A percentile compares a stretch with the other conserved stretches of the same genome.
These are phyloP conservation scores for Clamator glandarius DNA, from an alignment of 2,797 vertebrate genomes.

Conservation along the genomic window DNA sequence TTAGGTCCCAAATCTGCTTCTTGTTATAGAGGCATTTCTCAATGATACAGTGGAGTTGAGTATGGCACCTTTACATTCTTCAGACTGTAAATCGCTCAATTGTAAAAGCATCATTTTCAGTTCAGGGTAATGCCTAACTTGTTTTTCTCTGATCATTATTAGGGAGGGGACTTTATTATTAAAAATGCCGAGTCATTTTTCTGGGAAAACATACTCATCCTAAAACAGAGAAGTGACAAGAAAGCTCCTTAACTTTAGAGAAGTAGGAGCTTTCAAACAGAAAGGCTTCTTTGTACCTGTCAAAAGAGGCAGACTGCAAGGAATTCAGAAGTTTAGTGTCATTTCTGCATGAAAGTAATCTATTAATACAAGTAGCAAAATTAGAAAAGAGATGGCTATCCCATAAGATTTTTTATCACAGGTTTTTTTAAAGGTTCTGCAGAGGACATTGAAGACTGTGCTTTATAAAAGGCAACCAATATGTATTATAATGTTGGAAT, in stretches of 20 bases:
- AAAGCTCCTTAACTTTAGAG: not conserved
- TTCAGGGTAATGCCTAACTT: not conserved
- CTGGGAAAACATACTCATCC: not conserved
- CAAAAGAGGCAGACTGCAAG: not conserved
- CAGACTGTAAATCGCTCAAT: not conserved
- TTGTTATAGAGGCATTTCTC: not conserved
- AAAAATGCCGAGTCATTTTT: constrained; percentile 20
- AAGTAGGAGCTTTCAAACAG: constrained; percentile 14
- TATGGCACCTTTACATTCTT: not conserved
- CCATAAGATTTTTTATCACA: not conserved
- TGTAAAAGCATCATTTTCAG: not conserved
- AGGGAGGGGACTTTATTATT: not conserved
- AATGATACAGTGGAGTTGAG: fast-evolving
- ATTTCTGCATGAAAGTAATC: not conserved
- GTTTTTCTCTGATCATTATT: not conserved
- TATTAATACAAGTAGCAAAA: not conserved
- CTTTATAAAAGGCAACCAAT: not conserved
- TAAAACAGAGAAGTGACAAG: constrained; percentile 25
- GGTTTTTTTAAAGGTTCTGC: not conserved
- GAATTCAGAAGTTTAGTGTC: not conserved
- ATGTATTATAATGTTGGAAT: not conserved
- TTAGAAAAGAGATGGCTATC: not conserved
- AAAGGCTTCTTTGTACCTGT: not conserved
- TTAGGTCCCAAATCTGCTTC: not conserved
- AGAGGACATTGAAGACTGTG: not conserved